These are phyloP conservation scores for Gymnoscopelus braueri DNA, from an alignment of 2,797 vertebrate species.

Conservation along the genomic window DNA sequence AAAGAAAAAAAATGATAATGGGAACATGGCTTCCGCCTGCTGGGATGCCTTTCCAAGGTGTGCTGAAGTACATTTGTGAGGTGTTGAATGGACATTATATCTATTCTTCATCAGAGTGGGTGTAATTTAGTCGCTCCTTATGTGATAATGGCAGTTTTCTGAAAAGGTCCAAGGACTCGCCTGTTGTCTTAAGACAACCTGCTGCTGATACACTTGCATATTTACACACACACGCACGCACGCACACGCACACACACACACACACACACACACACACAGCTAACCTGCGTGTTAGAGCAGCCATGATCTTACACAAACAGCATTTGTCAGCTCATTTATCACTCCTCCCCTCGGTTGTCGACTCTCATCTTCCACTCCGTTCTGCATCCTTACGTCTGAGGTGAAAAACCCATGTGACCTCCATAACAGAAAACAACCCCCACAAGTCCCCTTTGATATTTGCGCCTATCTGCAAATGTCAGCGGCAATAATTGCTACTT, in stretches of 20 bases:
- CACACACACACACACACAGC: neutral
- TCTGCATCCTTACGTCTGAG: conserved; percentile 73
- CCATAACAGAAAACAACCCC: conserved; percentile 64
- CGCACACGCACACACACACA: neutral
- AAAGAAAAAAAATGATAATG: neutral
- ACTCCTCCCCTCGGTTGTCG: conserved; percentile 76
- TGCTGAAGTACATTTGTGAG: conserved; percentile 17
- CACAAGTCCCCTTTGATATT: conserved; percentile 71
- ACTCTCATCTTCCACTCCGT: conserved; percentile 75
- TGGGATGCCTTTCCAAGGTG: conserved; percentile 9
- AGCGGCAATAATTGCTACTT: conserved; percentile 56
- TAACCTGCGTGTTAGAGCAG: conserved; percentile 41
- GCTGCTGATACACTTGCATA: conserved; percentile 34
- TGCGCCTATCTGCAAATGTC: conserved; percentile 65
- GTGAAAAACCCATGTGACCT: conserved; percentile 69
- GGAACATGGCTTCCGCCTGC: conserved; percentile 20
- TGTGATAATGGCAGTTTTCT: conserved; percentile 34
- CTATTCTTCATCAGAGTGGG: conserved; percentile 12
- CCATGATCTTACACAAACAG: conserved; percentile 83
- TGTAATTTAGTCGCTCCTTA: conserved; percentile 27
- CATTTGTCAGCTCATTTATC: conserved; percentile 87
- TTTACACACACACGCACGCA: neutral
- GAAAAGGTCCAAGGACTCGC: conserved; percentile 29
- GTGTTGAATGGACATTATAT: neutral
- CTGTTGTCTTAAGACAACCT: conserved; percentile 45